Evolutionary conservation across 2,113 vertebrate genomes (phyloP).

Genomic region (Lipotes vexillifer): DNA sequence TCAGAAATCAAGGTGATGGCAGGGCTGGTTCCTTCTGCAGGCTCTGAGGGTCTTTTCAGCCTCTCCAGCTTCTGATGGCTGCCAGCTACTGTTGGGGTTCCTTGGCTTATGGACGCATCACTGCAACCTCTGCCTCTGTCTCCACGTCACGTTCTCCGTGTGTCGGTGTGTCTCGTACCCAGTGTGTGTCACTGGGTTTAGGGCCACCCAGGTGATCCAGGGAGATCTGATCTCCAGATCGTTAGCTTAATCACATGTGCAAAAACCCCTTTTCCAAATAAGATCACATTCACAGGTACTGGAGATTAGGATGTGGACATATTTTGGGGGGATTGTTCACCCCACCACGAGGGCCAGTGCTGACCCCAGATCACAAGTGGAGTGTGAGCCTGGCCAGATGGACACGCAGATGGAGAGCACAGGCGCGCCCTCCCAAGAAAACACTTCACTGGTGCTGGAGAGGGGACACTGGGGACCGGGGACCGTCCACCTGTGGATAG

Average conservation of each 20-base stretch:
- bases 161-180: background rate
- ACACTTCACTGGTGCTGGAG: background rate
- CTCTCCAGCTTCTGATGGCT: background rate
- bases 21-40: background rate
- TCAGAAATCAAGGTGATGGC: accelerated
- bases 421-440: background rate
- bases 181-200: background rate
- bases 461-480: background rate
- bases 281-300: too few species aligned
- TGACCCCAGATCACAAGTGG: background rate
- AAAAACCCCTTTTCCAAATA: background rate
- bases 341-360: background rate
- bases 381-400: background rate
- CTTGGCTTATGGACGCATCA: too few species aligned
- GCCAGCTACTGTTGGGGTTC: accelerated
- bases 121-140: background rate
- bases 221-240: too few species aligned
- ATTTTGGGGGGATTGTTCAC: too few species aligned
- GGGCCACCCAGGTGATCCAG: background rate
- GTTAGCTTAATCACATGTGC: background rate
- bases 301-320: background rate
- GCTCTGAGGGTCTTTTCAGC: background rate
- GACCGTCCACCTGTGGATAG: background rate
- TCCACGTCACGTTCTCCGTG: background rate
- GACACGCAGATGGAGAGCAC: background rate